These are phyloP conservation scores for Anoplolepis gracilipes DNA, from an alignment of 1,140 invertebrate species.

Conservation along the genomic window DNA sequence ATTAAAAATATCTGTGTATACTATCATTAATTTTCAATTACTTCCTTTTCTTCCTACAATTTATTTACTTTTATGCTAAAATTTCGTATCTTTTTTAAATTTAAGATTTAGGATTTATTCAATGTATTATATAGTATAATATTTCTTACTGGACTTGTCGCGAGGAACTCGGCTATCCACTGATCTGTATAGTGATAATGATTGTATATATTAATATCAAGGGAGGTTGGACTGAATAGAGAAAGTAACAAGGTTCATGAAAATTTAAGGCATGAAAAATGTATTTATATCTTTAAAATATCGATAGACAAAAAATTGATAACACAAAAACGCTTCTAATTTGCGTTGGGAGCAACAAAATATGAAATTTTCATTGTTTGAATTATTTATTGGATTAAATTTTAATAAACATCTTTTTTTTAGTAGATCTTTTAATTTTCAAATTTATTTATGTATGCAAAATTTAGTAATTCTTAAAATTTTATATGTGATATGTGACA, in stretches of 20 bases:
- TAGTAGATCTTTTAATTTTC: not conserved
- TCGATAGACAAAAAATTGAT: not conserved
- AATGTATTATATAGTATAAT: not conserved
- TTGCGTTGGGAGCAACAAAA: not conserved
- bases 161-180: constrained; percentile 6
- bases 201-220: constrained; percentile 50
- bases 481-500: not conserved
- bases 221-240: constrained; percentile 49
- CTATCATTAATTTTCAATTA: not conserved
- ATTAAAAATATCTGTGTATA: not conserved
- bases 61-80: not conserved
- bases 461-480: constrained; percentile 11
- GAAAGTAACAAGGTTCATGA: constrained; percentile 9
- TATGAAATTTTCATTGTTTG: not conserved
- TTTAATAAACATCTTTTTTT: not conserved
- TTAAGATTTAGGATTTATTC: not conserved
- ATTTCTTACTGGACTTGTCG: constrained; percentile 4
- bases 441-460: not conserved
- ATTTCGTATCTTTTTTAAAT: not conserved
- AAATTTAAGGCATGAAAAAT: not conserved
- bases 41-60: not conserved
- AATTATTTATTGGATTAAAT: not conserved
- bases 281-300: constrained; percentile 21
- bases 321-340: not conserved
- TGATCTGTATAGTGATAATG: constrained; percentile 33